These are phyloP conservation scores for Arizona elegans DNA, from an alignment of 2,113 vertebrate genomes.

Conservation along the genomic window DNA sequence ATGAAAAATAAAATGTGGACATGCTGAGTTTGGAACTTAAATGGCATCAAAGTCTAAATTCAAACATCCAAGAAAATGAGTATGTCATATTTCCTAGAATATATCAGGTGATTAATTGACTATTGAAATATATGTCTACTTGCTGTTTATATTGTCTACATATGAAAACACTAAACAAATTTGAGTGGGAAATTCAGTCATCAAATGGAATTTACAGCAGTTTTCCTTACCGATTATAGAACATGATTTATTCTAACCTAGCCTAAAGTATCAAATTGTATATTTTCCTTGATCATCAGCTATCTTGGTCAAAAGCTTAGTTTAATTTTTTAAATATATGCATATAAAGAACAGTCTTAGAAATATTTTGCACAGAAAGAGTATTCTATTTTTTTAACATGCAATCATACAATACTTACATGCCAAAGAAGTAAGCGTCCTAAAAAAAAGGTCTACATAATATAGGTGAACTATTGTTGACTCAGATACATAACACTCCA, in stretches of 20 bases:
- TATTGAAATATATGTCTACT: neutral
- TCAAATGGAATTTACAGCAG: neutral
- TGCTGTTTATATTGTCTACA: neutral
- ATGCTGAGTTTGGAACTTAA: neutral
- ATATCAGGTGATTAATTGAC: neutral
- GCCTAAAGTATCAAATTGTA: neutral
- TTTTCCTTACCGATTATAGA: neutral
- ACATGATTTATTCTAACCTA: neutral
- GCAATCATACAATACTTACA: neutral
- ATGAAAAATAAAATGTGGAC: neutral
- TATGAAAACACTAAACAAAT: neutral
- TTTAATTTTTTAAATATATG: neutral
- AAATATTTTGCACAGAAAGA: neutral
- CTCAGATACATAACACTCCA: neutral
- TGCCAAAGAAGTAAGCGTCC: neutral
- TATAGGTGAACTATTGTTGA: neutral
- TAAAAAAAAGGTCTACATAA: neutral
- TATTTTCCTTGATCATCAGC: neutral
- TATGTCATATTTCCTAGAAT: neutral
- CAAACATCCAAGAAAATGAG: neutral
- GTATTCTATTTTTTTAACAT: neutral
- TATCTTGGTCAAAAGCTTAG: neutral
- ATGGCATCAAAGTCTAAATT: neutral
- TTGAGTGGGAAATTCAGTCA: neutral
- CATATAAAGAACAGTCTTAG: fast-evolving